phyloP scores from a whole-genome alignment of 2,113 vertebrate species.

The Rhegmatorhina hoffmannsi region DNA sequence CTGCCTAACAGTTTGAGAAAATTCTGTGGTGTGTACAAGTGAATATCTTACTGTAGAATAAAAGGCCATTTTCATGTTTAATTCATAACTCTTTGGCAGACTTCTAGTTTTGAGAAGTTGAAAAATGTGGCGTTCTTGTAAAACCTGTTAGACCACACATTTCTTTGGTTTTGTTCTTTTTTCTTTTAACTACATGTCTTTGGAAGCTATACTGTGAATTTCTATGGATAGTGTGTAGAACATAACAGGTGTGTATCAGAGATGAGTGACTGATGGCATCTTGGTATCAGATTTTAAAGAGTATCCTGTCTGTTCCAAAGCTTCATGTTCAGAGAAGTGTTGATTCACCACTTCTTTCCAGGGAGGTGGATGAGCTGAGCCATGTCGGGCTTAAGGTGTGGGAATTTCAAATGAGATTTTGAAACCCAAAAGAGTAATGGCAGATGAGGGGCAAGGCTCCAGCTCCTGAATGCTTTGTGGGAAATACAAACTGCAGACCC shows the following conservation, averaged over 20 bases:
- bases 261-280: neutral
- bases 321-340: neutral
- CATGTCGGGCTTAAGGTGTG: neutral
- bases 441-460: neutral
- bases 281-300: neutral
- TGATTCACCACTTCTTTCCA: neutral
- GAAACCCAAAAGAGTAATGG: neutral
- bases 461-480: conserved; percentile 6
- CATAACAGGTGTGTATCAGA: neutral
- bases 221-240: neutral
- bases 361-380: conserved; percentile 31
- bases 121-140: neutral
- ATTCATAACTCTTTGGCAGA: neutral
- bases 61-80: conserved; percentile 4
- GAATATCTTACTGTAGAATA: neutral
- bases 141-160: neutral
- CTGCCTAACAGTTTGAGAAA: conserved; percentile 64
- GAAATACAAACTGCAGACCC: neutral
- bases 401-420: conserved; percentile 19
- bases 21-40: neutral
- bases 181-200: neutral
- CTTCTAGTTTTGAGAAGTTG: neutral
- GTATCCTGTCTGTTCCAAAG: neutral
- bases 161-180: neutral
- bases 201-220: neutral